These are phyloP conservation scores for Lontra canadensis DNA, from an alignment of 2,113 vertebrate genomes.

Conservation along the genomic window DNA sequence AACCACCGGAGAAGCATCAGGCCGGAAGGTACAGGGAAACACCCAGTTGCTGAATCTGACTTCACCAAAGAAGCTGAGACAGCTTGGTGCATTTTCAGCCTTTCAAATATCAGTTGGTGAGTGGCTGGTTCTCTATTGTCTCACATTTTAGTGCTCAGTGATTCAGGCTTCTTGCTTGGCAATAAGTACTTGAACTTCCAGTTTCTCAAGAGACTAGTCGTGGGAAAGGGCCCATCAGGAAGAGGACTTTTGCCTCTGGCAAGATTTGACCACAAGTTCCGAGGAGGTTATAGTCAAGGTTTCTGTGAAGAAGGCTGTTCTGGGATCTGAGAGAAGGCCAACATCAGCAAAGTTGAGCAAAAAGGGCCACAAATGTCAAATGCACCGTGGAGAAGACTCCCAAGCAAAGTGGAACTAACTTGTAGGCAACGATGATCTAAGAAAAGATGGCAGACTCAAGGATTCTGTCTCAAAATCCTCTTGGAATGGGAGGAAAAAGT, in stretches of 20 bases:
- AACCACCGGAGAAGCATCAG: not conserved
- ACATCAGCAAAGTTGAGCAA: not conserved
- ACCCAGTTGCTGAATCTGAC: not conserved
- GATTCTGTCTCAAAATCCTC: not conserved
- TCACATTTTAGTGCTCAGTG: not conserved
- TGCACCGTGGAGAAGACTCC: not conserved
- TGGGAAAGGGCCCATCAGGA: not conserved
- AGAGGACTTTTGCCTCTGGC: not conserved
- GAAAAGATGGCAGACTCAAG: not conserved
- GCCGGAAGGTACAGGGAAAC: not conserved
- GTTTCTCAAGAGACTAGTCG: constrained; percentile 23
- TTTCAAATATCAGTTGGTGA: not conserved
- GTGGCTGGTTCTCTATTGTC: not conserved
- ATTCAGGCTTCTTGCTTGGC: not conserved
- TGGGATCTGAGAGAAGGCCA: not conserved
- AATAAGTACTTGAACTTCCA: not conserved
- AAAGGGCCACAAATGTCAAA: not conserved
- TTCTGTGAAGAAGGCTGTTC: not conserved
- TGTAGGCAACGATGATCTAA: not conserved
- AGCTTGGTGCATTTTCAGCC: not conserved
- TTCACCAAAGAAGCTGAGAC: not conserved
- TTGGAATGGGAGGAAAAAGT: not conserved
- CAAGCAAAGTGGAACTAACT: not conserved
- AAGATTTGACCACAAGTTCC: not conserved
- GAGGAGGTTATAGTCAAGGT: not conserved